Evolutionary conservation across 2,113 vertebrate genomes (phyloP), one percentile per base, ranked within the genome.

Genomic region (Myocastor coypus): DNA sequence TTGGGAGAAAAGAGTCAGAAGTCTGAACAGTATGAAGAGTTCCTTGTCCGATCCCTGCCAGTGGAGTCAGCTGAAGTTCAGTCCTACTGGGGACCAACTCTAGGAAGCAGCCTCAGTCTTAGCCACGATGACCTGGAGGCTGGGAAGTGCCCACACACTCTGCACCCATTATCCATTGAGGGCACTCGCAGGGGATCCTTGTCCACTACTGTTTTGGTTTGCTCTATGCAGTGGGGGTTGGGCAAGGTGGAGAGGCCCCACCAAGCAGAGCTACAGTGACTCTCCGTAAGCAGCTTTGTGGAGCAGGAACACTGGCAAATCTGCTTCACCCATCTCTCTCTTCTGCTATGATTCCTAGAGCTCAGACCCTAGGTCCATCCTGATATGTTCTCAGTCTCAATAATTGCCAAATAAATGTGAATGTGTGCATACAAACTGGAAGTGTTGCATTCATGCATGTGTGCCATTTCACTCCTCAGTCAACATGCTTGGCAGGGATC

Each of bases 201-300:
- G 55, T 14, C 20, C 46, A 68, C 73, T 71, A 22, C 55, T 59
- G 0, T 1, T 14, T n/a, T 0, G 17, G 9, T 10, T 63, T 78
- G 30, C 85, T 91, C 16, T 46, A 1, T 46, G 22, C 20, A 46
- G 7, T 50, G 28, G 3, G 61, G 16, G 55, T 26, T 64, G 30
- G 61, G 7, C 34, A 9, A 10, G 32, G 1, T 10, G 32, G 4
- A 0, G 13, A 24, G 13, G 8, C 20, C 3, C 8, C 63, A 71
- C 52, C 11, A 20, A 46, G 80, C 57, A 42, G 32, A 87, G 46
- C 17, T 61, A 3, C 30, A 0, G 32, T 9, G 12, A 17, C 46
- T 85, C 61, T 78, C 61, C 50, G 73, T 26, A 20, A 20, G 20
- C 59, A 83, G 78, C 5, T 42, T 22, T 16, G 5, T 7, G 32